Base-by-base conservation (phyloP, 2,888 invertebrate species). In the Ochropleura leucogaster region DNA sequence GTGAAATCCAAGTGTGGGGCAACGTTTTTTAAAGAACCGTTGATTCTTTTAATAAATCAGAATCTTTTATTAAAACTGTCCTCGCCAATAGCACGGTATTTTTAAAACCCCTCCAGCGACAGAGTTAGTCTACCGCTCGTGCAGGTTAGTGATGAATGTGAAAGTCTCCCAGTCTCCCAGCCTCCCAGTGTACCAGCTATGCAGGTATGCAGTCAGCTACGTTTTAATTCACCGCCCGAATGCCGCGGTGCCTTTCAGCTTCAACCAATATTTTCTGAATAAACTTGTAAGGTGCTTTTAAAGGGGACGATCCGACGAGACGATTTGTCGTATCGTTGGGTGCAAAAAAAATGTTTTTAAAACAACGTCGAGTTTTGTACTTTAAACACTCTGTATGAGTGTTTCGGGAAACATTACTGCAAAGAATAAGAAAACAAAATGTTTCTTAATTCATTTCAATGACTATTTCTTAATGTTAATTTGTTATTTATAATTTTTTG, bases 211-310 rank as follows among this genome's bases (percentile, higher is more conserved):
- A 80, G 77, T 65, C 68, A 64, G 74, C 51, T 76, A 83, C 84
- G 68, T 84, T 87, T 87, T 85, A 84, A 84, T 84, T 84, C 87
- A 87, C 59, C 78, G 66, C 73, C 70, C 69, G 84, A 80, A 78
- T 79, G 63, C 78, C 67, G 66, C 70, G 68, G 72, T 79, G 71
- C 76, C 77, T 81, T 86, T 84, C 82, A 82, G 74, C 77, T 83
- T 82, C 69, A 40, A 85, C 88, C 88, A 86, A 90, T 91, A 90
- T 89, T 90, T 90, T 84, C 87, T 87, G 84, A 85, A 83, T 72
- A 86, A 86, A 88, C 82, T 86, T 84, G 73, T 20, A 4, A 12
- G 46, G 55, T 40, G 12, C 40, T 53, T 83, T 89, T 85, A 82
- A 0, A 40, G 7, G 2, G 0, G 0, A 80, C 84, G 90, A 87